These are phyloP conservation scores for Agriotes lineatus DNA, from an alignment of 2,888 invertebrate species.

Conservation along the genomic window DNA sequence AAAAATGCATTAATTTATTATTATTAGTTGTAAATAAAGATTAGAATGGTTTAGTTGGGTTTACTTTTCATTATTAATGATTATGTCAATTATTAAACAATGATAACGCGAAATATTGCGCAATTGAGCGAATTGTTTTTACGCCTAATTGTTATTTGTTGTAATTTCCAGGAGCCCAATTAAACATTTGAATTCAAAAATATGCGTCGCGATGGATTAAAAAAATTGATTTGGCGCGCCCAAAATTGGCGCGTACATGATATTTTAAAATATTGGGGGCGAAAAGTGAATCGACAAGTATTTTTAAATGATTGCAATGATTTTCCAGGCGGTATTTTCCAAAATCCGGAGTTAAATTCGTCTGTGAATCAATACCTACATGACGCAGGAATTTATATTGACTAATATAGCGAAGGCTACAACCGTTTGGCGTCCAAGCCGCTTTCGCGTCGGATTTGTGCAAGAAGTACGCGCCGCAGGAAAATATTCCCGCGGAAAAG, in stretches of 20 bases:
- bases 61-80: too few species aligned
- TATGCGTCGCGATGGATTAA: not conserved
- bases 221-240: conserved; percentile 40
- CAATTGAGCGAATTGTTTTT: not conserved
- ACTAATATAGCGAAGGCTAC: conserved; percentile 42
- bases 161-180: not conserved
- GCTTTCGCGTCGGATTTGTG: conserved; percentile 36
- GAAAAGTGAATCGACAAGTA: not conserved
- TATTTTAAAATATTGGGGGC: conserved; percentile 20
- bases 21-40: too few species aligned
- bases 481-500: conserved; percentile 2
- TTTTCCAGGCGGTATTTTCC: conserved; percentile 8
- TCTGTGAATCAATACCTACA: conserved; percentile 43
- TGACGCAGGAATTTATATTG: conserved; percentile 48
- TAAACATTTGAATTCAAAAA: not conserved
- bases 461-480: conserved; percentile 24
- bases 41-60: too few species aligned
- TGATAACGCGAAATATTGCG: not conserved
- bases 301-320: not conserved
- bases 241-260: conserved; percentile 30
- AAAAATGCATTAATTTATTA: too few species aligned
- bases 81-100: too few species aligned
- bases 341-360: conserved; percentile 24
- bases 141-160: not conserved
- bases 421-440: conserved; percentile 38